These are phyloP conservation scores for Coccyzus lansbergi DNA, from an alignment of 2,797 vertebrate genomes.

Conservation along the genomic window DNA sequence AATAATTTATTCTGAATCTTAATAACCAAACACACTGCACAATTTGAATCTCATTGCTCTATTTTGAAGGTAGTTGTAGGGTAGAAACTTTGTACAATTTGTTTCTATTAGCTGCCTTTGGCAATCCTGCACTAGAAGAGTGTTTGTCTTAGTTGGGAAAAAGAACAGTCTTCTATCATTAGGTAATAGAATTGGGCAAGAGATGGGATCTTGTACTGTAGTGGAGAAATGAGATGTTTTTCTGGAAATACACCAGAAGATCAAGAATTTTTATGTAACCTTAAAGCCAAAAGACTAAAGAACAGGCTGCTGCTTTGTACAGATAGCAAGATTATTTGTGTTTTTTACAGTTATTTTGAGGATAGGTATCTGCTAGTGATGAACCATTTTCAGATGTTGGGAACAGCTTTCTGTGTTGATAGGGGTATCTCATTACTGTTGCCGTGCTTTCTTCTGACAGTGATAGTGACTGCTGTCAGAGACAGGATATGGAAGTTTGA, in stretches of 20 bases:
- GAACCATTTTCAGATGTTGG: not conserved
- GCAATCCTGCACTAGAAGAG: not conserved
- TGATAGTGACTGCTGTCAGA: not conserved
- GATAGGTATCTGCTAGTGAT: not conserved
- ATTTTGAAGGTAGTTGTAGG: not conserved
- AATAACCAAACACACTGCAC: not conserved
- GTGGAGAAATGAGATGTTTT: not conserved
- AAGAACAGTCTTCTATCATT: not conserved
- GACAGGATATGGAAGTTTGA: not conserved
- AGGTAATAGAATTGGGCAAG: conserved; percentile 10
- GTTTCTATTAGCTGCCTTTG: not conserved
- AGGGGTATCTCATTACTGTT: not conserved
- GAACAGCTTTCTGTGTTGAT: not conserved
- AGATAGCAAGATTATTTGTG: not conserved
- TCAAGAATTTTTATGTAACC: not conserved
- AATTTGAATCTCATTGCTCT: not conserved
- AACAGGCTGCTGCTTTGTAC: not conserved
- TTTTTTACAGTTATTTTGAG: not conserved
- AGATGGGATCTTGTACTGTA: not conserved
- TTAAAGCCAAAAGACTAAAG: not conserved
- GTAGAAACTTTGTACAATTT: not conserved
- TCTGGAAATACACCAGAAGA: not conserved
- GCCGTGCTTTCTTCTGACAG: not conserved
- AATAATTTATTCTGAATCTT: not conserved
- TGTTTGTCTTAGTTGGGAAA: not conserved